Evolutionary conservation across 2,113 vertebrate species (phyloP).

Genomic region (Thryonomys swinderianus): DNA sequence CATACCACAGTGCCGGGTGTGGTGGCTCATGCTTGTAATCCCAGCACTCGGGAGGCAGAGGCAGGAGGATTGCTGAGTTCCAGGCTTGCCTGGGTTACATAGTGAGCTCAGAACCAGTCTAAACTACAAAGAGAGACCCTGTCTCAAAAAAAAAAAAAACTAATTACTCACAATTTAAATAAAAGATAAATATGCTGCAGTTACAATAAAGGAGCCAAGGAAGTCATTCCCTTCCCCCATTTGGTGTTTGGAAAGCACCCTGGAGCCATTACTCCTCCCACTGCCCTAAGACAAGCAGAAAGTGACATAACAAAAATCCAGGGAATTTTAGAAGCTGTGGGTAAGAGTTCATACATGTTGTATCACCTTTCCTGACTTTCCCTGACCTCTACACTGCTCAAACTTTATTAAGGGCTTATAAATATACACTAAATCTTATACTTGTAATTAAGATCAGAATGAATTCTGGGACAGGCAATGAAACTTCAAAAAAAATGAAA

Average conservation of each 20-base stretch:
- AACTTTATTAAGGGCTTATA: neutral
- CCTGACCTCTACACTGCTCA: neutral
- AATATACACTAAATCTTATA: neutral
- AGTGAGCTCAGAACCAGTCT: no score
- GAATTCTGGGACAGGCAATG: neutral
- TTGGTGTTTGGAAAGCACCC: neutral
- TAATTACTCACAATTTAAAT: slow-evolving; percentile 10
- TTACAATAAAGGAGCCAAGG: neutral
- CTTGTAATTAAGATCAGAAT: neutral
- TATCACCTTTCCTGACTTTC: neutral
- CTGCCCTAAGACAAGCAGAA: neutral
- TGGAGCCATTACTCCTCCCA: neutral
- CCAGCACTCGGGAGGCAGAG: no score
- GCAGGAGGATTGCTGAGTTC: no score
- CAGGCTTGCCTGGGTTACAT: no score
- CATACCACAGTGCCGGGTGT: no score
- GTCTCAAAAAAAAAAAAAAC: no score
- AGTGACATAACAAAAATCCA: neutral
- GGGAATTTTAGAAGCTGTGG: neutral
- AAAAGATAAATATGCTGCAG: neutral
- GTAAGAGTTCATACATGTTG: neutral
- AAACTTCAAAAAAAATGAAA: neutral
- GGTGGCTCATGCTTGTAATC: no score
- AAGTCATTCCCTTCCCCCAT: neutral
- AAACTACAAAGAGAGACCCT: no score